Conservation (phyloP, 1,140 invertebrate species). For the Plodia interpunctella region DNA sequence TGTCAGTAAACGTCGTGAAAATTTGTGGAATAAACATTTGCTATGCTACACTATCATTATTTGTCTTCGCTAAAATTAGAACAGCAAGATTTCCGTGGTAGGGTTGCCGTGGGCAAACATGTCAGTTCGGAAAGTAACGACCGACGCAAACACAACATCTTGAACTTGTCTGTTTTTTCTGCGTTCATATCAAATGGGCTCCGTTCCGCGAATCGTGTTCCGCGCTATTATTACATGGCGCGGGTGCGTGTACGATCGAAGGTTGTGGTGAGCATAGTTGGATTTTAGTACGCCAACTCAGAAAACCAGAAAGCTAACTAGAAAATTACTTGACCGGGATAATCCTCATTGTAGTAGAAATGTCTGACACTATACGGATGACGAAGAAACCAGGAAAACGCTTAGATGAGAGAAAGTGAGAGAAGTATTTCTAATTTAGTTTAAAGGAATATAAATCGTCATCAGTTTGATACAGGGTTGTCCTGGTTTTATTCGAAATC, state of each 20-base stretch:
- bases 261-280: not conserved
- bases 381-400: too few species aligned
- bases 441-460: too few species aligned
- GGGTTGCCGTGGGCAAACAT: not conserved
- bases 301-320: too few species aligned
- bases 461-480: too few species aligned
- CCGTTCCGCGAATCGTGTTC: not conserved
- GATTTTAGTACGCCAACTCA: not conserved
- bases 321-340: too few species aligned
- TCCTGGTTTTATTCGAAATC: too few species aligned
- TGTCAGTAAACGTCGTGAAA: not conserved
- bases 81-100: not conserved
- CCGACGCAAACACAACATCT: slow-evolving; percentile 2
- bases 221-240: slow-evolving; percentile 1
- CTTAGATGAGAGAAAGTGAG: too few species aligned
- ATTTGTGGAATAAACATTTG: not conserved
- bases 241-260: slow-evolving; percentile 4
- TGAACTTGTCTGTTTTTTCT: slow-evolving; percentile 4
- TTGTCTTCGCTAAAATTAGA: not conserved
- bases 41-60: not conserved
- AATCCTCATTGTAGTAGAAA: too few species aligned
- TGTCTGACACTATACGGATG: too few species aligned
- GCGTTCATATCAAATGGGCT: not conserved
- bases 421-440: too few species aligned
- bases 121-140: not conserved